These are phyloP conservation scores for Oscheius onirici DNA, from an alignment of 2,888 invertebrate genomes.

Conservation along the genomic window DNA sequence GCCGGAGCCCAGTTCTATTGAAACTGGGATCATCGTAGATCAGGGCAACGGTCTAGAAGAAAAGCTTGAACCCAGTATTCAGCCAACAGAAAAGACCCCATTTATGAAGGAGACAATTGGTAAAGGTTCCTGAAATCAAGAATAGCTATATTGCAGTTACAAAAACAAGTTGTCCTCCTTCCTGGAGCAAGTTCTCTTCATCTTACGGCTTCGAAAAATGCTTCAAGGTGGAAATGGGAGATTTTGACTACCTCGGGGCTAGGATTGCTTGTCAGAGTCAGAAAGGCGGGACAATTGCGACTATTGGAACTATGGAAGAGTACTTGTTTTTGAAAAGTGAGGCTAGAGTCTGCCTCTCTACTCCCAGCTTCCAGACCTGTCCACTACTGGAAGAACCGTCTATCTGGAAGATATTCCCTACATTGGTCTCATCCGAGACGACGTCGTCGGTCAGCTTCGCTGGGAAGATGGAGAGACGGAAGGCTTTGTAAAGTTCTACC, in stretches of 20 bases:
- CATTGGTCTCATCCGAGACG: slow-evolving; percentile 13
- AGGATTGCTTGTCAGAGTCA: neutral
- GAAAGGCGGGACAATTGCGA: neutral
- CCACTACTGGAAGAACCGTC: neutral
- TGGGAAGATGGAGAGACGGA: slow-evolving; percentile 2
- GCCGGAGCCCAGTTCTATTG: no score
- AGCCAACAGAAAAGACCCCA: no score
- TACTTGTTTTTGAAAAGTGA: slow-evolving; percentile 13
- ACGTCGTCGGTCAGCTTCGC: neutral
- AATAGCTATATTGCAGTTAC: no score
- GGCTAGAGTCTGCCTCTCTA: neutral
- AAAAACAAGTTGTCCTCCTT: neutral
- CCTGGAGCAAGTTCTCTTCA: slow-evolving; percentile 4
- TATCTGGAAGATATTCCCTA: slow-evolving; percentile 15
- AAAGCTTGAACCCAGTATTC: no score
- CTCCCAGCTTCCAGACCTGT: neutral
- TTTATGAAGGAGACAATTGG: no score
- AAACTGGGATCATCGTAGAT: no score
- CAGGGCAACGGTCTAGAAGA: no score
- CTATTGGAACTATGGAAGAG: neutral
- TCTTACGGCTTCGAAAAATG: neutral
- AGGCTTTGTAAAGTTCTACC: slow-evolving; percentile 2
- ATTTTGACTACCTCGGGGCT: slow-evolving; percentile 15
- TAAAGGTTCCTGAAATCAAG: no score
- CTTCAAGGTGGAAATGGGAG: neutral